Conservation (phyloP, 2,113 vertebrate genomes). For the Xiphophorus hellerii region DNA sequence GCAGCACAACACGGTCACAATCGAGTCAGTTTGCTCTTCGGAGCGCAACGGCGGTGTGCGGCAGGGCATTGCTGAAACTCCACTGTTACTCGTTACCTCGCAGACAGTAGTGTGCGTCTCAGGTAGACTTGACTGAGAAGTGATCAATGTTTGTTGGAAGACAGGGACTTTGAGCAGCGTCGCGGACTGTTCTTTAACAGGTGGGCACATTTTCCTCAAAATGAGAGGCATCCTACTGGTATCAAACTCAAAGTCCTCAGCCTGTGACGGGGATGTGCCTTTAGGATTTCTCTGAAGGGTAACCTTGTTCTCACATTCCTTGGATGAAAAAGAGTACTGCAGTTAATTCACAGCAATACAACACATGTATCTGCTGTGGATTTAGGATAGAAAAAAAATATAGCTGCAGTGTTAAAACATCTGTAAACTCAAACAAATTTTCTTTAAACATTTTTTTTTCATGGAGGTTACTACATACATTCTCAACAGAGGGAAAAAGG, state of each 20-base stretch:
- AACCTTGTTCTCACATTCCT: constrained; percentile 56
- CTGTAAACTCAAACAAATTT: not conserved
- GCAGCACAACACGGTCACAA: constrained; percentile 39
- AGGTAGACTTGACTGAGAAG: constrained; percentile 11
- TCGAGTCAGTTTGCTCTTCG: constrained; percentile 20
- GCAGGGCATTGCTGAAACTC: not conserved
- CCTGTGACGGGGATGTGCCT: constrained; percentile 21
- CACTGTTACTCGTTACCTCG: constrained; percentile 15
- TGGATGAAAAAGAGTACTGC: not conserved
- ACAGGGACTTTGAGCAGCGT: constrained; percentile 18
- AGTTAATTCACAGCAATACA: not conserved
- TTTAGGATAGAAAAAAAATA: not conserved
- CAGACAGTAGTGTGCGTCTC: constrained; percentile 17
- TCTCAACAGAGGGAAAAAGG: constrained; percentile 81
- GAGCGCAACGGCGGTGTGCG: not conserved
- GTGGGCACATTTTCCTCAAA: constrained; percentile 70
- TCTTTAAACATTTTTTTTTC: not conserved
- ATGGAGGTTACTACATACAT: constrained; percentile 56
- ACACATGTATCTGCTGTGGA: not conserved
- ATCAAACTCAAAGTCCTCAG: constrained; percentile 18
- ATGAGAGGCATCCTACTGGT: constrained; percentile 56
- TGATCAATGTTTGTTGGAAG: not conserved
- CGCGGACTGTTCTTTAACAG: constrained; percentile 3
- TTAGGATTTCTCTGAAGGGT: constrained; percentile 41
- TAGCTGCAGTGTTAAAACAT: not conserved